Evolutionary conservation across 2,113 vertebrate genomes (phyloP), one percentile per base, ranked within the genome.

Genomic region (Sylvietta virens): DNA sequence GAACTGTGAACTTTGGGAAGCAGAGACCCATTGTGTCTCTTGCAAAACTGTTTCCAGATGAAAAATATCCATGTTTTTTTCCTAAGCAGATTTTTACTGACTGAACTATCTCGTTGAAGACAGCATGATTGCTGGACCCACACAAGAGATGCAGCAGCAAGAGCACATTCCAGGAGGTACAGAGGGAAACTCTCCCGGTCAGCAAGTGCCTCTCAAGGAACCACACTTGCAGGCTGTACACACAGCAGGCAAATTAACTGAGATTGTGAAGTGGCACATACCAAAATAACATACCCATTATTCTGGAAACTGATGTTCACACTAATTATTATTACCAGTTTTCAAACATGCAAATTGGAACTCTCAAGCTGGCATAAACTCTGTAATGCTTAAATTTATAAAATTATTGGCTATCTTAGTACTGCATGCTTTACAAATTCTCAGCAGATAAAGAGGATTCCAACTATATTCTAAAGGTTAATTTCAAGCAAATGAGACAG

Each of bases 161-260:
- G 23, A 74, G 3, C 13, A 18, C 0, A 9, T 39, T 27, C 28
- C 33, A 37, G 40, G 40, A 65, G 33, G 7, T 28, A 48, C 2
- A 28, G 28, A 82, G 44, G n/a, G 30, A 69, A 48, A 20, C 13
- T 69, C 50, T 53, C 27, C 6, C 0, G 0, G 13, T 26, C 70
- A 67, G n/a, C 17, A 86, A 42, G 20, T 22, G 14, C 35, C 44
- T 39, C 66, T 61, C 37, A 71, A 66, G 64, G 37, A 66, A 33
- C 5, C 19, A 10, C n/a, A 30, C 42, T 54, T 31, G 33, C 23
- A 58, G 40, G 14, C 1, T 61, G 40, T 37, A 61, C n/a, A 39
- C 5, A 47, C 37, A 66, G 9, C 0, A 0, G 39, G 15, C 35
- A 62, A 76, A 87, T 67, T 44, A 57, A 30, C 24, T 54, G 67